Base-by-base conservation (phyloP, 2,797 vertebrate species). In the Paedocypris micromegethes region DNA sequence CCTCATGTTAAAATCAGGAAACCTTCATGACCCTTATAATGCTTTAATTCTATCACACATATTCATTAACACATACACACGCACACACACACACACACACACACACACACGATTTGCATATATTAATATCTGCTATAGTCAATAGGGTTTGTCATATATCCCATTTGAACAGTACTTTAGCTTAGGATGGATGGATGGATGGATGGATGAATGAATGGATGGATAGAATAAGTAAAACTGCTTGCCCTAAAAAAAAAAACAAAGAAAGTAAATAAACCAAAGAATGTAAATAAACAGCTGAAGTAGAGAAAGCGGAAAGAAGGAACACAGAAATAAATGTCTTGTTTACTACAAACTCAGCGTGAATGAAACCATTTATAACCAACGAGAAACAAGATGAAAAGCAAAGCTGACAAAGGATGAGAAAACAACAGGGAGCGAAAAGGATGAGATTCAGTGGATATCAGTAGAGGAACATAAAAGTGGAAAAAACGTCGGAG, bases 291-390 rank as follows among this genome's bases (percentile, higher is more conserved):
- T 40, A 41, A 49, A 48, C 2, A 45, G 8, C 3, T 23, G 23
- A 23, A 23, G 23, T 23, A 23, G 44, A 53, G 49, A 49, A 40
- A 6, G 44, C 3, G 3, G 39, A 43, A 48, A 49, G 52, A 40
- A 5, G 9, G 44, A n/a, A 5, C 54, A 56, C 60, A 64, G 42
- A 70, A 77, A 72, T 58, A 45, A 74, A 72, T 67, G 58, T 47
- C 70, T 61, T 66, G 75, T 74, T 77, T 77, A 77, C 67, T 72
- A 63, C 48, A 59, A 70, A 70, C 68, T 23, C 61, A 56, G 57
- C n/a, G 6, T 64, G 72, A 64, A 74, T 53, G 47, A 45, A 60
- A 60, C 68, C 43, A 37, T 74, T 77, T 74, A 65, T 68, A 52
- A 62, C 47, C 44, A 37, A 61, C 37, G 9, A 7, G 43, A 9